These are phyloP conservation scores for Caenorhabditis afra DNA, from an alignment of 2,888 invertebrate genomes.

Conservation along the genomic window DNA sequence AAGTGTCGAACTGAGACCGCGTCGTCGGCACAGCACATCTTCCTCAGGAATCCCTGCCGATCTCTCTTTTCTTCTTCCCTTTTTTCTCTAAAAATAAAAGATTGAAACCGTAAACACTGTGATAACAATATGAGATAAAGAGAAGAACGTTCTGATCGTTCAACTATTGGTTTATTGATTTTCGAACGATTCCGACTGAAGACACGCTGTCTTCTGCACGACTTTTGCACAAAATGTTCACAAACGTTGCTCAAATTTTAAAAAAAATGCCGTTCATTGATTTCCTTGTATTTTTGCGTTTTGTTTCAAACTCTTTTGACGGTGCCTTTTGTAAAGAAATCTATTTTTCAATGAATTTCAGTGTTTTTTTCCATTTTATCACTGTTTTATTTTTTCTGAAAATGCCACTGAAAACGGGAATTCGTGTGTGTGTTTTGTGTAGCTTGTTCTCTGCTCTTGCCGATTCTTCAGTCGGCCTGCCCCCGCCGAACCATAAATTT, in stretches of 20 bases:
- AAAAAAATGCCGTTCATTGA: too few species aligned
- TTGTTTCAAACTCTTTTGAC: too few species aligned
- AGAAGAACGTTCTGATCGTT: slow-evolving; percentile 10
- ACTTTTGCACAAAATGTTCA: too few species aligned
- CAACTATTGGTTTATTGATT: neutral
- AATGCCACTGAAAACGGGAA: too few species aligned
- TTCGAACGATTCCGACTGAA: neutral
- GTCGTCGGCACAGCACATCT: neutral
- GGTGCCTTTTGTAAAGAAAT: too few species aligned
- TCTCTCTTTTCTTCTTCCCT: slow-evolving; percentile 15
- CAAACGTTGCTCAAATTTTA: too few species aligned
- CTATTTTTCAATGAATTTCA: too few species aligned
- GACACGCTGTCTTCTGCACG: too few species aligned
- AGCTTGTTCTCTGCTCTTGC: slow-evolving; percentile 10
- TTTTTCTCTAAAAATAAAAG: slow-evolving; percentile 15
- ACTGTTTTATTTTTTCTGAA: too few species aligned
- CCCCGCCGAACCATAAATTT: slow-evolving; percentile 20
- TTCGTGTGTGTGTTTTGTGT: neutral
- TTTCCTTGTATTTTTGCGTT: too few species aligned
- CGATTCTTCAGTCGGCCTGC: slow-evolving; percentile 13
- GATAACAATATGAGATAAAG: neutral
- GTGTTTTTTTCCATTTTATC: too few species aligned
- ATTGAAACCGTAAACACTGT: neutral
- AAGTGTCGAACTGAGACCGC: slow-evolving; percentile 39
- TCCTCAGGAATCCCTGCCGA: slow-evolving; percentile 40